Evolutionary conservation across 2,888 invertebrate genomes (phyloP).

Genomic region (Empis stercorea): DNA sequence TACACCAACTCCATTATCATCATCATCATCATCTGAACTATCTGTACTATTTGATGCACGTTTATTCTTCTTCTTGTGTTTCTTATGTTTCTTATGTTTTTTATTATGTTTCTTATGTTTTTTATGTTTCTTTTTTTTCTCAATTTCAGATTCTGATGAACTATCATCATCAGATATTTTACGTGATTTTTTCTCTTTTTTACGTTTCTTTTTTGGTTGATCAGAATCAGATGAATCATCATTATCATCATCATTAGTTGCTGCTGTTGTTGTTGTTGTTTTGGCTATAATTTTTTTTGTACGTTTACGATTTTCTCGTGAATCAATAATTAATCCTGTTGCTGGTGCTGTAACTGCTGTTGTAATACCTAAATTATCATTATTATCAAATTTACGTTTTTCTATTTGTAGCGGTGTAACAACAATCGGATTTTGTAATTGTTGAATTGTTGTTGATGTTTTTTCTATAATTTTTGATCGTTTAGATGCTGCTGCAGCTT

Average conservation of each 20-base stretch:
- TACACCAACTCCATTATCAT: constrained; percentile 23
- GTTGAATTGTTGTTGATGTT: too few relatives aligned
- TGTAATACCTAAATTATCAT: neutral
- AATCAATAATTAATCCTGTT: constrained; percentile 11
- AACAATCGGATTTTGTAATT: too few relatives aligned
- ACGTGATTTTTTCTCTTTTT: constrained; percentile 35
- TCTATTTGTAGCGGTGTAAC: neutral
- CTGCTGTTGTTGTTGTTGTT: constrained; percentile 12
- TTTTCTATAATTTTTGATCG: too few relatives aligned
- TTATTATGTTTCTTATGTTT: constrained; percentile 72
- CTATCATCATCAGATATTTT: constrained; percentile 43
- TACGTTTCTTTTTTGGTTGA: constrained; percentile 41
- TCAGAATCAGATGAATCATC: constrained; percentile 40
- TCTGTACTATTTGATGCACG: constrained; percentile 19
- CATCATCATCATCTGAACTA: constrained; percentile 23
- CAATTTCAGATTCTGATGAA: constrained; percentile 51
- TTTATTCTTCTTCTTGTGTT: constrained; percentile 48
- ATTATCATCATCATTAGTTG: constrained; percentile 22
- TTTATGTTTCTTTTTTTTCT: constrained; percentile 56
- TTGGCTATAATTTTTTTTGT: constrained; percentile 14
- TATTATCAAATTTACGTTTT: neutral
- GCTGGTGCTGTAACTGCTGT: neutral
- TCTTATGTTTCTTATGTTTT: constrained; percentile 64
- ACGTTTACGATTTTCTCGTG: constrained; percentile 8
- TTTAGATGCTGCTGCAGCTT: constrained; percentile 3